phyloP scores from a whole-genome alignment of 2,113 vertebrate species.

The Halcyon malimbica region DNA sequence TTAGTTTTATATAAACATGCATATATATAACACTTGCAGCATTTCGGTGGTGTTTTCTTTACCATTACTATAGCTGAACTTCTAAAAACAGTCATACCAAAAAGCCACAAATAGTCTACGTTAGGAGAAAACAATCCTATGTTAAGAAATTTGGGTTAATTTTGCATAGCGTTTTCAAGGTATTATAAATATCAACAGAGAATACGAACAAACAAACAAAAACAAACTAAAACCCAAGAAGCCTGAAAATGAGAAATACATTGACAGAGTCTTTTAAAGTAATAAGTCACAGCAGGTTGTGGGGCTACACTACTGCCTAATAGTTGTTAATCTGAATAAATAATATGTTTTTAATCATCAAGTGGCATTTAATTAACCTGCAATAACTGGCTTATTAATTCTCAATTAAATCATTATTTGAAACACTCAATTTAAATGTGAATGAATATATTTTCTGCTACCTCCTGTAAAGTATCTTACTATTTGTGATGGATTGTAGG shows the following conservation, averaged over 20 bases:
- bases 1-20: neutral
- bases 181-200: neutral
- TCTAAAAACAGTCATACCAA: neutral
- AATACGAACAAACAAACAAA: neutral
- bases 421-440: constrained; percentile 63
- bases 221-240: neutral
- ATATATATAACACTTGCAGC: neutral
- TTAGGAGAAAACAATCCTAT: neutral
- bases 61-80: neutral
- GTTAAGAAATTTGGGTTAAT: neutral
- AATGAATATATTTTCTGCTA: constrained; percentile 41
- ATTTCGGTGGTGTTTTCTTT: neutral
- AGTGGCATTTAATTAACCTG: constrained; percentile 76
- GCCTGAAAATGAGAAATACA: constrained; percentile 43
- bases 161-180: neutral
- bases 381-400: constrained; percentile 71
- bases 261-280: constrained; percentile 42
- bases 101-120: neutral
- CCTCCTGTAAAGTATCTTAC: constrained; percentile 15
- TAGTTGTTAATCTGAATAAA: constrained; percentile 77
- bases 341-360: constrained; percentile 74
- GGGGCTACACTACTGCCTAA: constrained; percentile 44
- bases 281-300: constrained; percentile 52
- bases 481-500: constrained; percentile 27
- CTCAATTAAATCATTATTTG: constrained; percentile 73